Conservation (phyloP, 2,113 vertebrate species). For the Pollimyrus isidori region DNA sequence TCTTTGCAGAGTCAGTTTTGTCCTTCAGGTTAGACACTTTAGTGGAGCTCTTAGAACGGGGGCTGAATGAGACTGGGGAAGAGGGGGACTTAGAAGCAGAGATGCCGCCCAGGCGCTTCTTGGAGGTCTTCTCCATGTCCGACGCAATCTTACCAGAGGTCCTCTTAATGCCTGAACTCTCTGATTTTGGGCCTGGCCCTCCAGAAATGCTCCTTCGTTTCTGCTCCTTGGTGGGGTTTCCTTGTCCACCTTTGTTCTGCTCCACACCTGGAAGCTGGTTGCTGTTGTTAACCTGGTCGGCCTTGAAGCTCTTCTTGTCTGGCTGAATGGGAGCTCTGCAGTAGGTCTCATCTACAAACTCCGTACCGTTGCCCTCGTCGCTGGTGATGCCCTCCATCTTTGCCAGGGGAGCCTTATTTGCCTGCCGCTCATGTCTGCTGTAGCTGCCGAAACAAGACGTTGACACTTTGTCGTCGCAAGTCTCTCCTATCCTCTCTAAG, state of each 20-base stretch:
- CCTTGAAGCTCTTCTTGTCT: slow-evolving; percentile 59
- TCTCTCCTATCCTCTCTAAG: slow-evolving; percentile 84
- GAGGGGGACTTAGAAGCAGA: slow-evolving; percentile 58
- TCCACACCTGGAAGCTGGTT: slow-evolving; percentile 70
- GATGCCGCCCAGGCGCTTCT: slow-evolving; percentile 67
- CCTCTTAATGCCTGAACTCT: slow-evolving; percentile 26
- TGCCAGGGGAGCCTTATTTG: slow-evolving; percentile 77
- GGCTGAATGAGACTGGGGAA: slow-evolving; percentile 59
- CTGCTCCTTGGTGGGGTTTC: slow-evolving; percentile 75
- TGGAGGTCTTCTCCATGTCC: slow-evolving; percentile 67
- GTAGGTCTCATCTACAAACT: slow-evolving; percentile 57
- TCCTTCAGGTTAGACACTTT: slow-evolving; percentile 55
- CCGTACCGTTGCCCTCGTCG: slow-evolving; percentile 63
- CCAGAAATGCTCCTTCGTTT: slow-evolving; percentile 56
- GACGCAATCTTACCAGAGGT: slow-evolving; percentile 52
- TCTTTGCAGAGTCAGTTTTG: slow-evolving; percentile 61
- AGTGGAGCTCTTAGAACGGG: slow-evolving; percentile 60
- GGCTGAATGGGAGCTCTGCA: slow-evolving; percentile 59
- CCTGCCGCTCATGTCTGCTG: slow-evolving; percentile 47
- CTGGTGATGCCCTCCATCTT: slow-evolving; percentile 76
- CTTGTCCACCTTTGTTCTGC: slow-evolving; percentile 54
- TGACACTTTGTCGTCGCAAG: slow-evolving; percentile 80
- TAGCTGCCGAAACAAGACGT: slow-evolving; percentile 78
- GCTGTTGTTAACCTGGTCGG: slow-evolving; percentile 79
- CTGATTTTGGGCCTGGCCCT: slow-evolving; percentile 44